Evolutionary conservation across 2,797 vertebrate species (phyloP), one percentile per base, ranked within the genome.

Genomic region (Enteromius radiatus): DNA sequence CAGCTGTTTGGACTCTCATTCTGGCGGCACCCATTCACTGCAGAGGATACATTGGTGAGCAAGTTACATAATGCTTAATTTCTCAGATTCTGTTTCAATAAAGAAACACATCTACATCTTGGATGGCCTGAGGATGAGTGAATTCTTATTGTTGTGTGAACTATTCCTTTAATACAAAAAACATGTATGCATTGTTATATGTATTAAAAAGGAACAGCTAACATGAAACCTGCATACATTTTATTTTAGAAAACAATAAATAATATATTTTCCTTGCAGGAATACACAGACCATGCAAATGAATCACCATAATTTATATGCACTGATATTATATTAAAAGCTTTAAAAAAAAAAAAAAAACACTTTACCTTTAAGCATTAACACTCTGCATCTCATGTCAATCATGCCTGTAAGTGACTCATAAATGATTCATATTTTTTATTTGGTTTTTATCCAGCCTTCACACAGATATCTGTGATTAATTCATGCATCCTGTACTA

Each of bases 301-400:
- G 3, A 63, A 31, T 63, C 26, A 31, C 26, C 11, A 52, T 14
- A 19, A 12, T 73, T n/a, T 49, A 33, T 15, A 54, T 73, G 11
- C 28, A 36, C 12, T 7, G 28, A 52, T 73, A 33, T 33, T 73
- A 14, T 8, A 15, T 36, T 52, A 56, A 75, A 38, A 38, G 1
- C 31, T 36, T 8, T 23, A 23, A 54, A 54, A 23, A 74, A 74
- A 23, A 54, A 54, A 23, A 74, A 74, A n/a, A 8, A 0, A 49
- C 70, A n/a, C 28, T 73, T 38, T 31, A 38, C 31, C 31, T 74
- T 54, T 74, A 74, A 74, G 31, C 31, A 23, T 56, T 56, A 56
- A 38, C 21, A 1, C 59, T 28, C 26, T 61, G 12, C 59, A 61
- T 61, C 61, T 31, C 31, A 26, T 75, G 71, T 75, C 71, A 23